Evolutionary conservation across 1,140 invertebrate genomes (phyloP).

Genomic region (Probaryconus sp.): DNA sequence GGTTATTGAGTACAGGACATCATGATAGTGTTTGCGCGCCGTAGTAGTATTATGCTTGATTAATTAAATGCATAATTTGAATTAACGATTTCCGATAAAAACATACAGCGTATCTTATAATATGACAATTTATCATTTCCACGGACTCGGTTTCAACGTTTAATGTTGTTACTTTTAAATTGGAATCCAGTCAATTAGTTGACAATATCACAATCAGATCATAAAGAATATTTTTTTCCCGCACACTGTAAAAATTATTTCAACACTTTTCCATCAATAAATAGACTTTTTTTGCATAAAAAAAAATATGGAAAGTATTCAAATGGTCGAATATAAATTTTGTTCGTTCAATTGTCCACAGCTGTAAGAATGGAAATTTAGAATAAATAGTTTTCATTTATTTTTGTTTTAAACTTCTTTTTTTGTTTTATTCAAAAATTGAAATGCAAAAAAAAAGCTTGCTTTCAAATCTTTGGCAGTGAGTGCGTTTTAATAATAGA

Average conservation of each 20-base stretch:
- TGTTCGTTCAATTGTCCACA: too few species aligned
- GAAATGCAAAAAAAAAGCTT: conserved; percentile 39
- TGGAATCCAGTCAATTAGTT: conserved; percentile 23
- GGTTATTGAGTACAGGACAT: conserved; percentile 57
- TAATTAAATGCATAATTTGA: conserved; percentile 62
- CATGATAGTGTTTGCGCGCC: conserved; percentile 41
- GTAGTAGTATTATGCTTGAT: conserved; percentile 47
- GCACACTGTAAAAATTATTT: background rate
- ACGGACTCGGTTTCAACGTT: conserved; percentile 12
- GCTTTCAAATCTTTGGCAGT: conserved; percentile 45
- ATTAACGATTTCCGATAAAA: conserved; percentile 61
- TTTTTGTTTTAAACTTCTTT: background rate
- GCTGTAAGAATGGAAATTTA: too few species aligned
- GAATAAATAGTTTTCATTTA: too few species aligned
- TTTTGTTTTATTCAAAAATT: background rate
- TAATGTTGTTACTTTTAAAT: background rate
- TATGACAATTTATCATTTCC: conserved; percentile 52
- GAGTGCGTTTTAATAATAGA: conserved; percentile 73
- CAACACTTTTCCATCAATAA: background rate
- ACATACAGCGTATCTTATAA: conserved; percentile 53
- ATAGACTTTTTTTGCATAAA: too few species aligned
- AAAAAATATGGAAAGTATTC: too few species aligned
- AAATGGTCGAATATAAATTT: too few species aligned
- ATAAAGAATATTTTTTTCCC: background rate
- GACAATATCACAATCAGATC: conserved; percentile 10